Conservation (phyloP, 1,140 invertebrate species). For the Drosophila cardini region DNA sequence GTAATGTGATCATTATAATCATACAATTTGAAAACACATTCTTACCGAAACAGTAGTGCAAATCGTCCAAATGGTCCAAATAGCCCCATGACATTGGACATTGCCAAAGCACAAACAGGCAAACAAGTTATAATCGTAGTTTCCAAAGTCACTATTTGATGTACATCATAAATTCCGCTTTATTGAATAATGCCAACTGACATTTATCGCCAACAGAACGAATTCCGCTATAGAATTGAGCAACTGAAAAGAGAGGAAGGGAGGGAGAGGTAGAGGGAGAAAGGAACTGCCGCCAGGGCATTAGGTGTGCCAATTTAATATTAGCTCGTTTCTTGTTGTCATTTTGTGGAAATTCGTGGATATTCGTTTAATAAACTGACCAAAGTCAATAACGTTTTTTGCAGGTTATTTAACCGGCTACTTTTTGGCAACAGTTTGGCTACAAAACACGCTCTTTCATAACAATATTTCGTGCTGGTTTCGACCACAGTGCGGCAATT, state of each 20-base stretch:
- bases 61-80: conserved; percentile 6
- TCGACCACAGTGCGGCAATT: conserved; percentile 63
- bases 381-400: conserved; percentile 2
- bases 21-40: conserved; percentile 56
- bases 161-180: conserved; percentile 64
- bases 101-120: conserved; percentile 18
- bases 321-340: no score
- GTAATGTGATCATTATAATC: conserved; percentile 70
- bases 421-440: conserved; percentile 51
- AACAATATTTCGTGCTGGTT: conserved; percentile 59
- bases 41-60: conserved; percentile 33
- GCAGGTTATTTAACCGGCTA: conserved; percentile 28
- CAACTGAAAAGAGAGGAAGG: no score
- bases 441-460: background rate
- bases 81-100: conserved; percentile 17
- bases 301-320: conserved; percentile 1
- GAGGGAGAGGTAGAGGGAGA: no score
- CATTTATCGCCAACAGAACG: conserved; percentile 25
- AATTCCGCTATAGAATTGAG: no score
- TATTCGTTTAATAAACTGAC: conserved; percentile 10
- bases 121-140: conserved; percentile 53
- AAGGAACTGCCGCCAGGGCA: background rate
- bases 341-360: no score
- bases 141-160: conserved; percentile 55
- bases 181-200: conserved; percentile 56